phyloP scores from a whole-genome alignment of 2,888 invertebrate genomes.

The Glaucopsyche alexis region DNA sequence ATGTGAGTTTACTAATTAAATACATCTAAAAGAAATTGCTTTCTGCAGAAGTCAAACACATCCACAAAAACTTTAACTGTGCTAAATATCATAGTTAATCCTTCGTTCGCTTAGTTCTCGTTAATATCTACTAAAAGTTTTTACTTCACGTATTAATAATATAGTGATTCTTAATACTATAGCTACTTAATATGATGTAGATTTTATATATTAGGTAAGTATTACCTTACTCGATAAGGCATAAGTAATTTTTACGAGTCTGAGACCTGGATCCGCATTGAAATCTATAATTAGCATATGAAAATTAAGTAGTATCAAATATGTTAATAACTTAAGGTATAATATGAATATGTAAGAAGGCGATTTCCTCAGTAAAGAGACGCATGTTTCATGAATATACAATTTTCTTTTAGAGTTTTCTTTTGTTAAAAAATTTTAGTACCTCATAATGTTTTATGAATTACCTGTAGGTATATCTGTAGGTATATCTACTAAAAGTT shows the following conservation, averaged over 20 bases:
- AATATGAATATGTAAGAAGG: conserved; percentile 15
- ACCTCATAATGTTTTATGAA: too few species aligned
- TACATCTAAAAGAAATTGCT: too few species aligned
- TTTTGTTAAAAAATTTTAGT: too few species aligned
- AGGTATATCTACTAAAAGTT: too few species aligned
- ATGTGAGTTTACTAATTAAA: too few species aligned
- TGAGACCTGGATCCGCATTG: background rate
- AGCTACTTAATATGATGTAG: background rate
- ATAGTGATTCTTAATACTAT: background rate
- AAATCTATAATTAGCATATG: conserved; percentile 13
- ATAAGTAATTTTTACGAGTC: background rate
- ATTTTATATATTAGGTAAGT: background rate
- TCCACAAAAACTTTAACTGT: too few species aligned
- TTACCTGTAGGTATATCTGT: too few species aligned
- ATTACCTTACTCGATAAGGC: background rate
- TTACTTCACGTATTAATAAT: too few species aligned
- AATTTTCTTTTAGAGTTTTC: background rate
- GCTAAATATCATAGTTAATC: too few species aligned
- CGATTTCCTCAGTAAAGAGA: conserved; percentile 7
- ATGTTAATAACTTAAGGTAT: conserved; percentile 14
- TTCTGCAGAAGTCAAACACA: too few species aligned
- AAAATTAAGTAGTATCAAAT: conserved; percentile 20
- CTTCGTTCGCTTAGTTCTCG: too few species aligned
- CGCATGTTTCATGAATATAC: conserved; percentile 8
- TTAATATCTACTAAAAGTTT: too few species aligned